phyloP scores from a whole-genome alignment of 1,140 invertebrate genomes.

The Drosophila chauvacae region DNA sequence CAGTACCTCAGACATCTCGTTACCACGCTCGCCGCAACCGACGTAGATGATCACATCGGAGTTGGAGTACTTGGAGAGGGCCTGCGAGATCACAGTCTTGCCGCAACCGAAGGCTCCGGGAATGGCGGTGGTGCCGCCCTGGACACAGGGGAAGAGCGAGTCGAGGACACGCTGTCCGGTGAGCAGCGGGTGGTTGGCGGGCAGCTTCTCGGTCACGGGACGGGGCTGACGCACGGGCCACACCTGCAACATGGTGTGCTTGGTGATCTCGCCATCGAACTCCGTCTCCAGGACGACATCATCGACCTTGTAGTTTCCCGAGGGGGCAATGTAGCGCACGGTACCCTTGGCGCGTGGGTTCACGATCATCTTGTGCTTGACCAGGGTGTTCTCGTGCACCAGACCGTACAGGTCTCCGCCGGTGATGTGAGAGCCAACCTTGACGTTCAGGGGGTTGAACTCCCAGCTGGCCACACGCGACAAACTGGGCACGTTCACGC shows the following conservation, averaged over 20 bases:
- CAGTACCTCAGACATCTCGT: constrained; percentile 95
- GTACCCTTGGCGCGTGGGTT: constrained; percentile 98
- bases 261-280: constrained; percentile 97
- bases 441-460: constrained; percentile 95
- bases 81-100: constrained; percentile 97
- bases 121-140: constrained; percentile 99
- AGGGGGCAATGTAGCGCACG: constrained; percentile 96
- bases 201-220: constrained; percentile 99
- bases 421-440: constrained; percentile 97
- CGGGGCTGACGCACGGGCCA: constrained; percentile 99
- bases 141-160: constrained; percentile 99
- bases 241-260: constrained; percentile 97
- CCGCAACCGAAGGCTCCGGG: constrained; percentile 97
- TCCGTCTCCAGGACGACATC: constrained; percentile 98
- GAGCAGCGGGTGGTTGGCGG: constrained; percentile 98
- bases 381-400: constrained; percentile 98
- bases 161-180: constrained; percentile 99
- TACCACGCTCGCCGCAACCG: constrained; percentile 98
- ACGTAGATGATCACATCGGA: constrained; percentile 99
- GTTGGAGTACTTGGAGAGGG: constrained; percentile 99
- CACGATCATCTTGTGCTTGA: constrained; percentile 98
- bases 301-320: constrained; percentile 98
- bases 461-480: constrained; percentile 95
- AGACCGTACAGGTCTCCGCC: constrained; percentile 98
- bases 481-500: constrained; percentile 97